Conservation (phyloP, 2,113 vertebrate species). For the Grammomys surdaster region DNA sequence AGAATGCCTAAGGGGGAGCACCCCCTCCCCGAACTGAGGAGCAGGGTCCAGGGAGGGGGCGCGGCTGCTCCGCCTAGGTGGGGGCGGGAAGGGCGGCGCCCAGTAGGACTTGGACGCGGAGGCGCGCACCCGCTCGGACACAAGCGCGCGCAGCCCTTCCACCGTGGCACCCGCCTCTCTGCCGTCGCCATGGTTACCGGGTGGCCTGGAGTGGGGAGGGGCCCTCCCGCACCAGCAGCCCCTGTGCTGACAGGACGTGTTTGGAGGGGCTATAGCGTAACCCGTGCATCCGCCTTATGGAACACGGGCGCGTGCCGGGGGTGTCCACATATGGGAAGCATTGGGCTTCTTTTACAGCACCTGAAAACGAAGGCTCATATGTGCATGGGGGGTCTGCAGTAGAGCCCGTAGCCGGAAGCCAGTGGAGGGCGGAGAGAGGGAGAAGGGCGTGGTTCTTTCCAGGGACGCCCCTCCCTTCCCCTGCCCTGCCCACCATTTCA, state of each 20-base stretch:
- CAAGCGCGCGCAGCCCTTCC: conserved; percentile 28
- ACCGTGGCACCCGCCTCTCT: background rate
- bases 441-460: background rate
- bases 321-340: background rate
- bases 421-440: background rate
- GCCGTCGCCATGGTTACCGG: conserved; percentile 76
- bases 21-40: background rate
- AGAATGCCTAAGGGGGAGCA: background rate
- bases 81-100: conserved; percentile 27
- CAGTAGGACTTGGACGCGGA: background rate
- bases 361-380: background rate
- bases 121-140: background rate
- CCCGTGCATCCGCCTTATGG: background rate
- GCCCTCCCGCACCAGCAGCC: background rate
- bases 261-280: background rate
- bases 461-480: background rate
- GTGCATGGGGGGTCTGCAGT: background rate
- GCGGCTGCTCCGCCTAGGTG: background rate
- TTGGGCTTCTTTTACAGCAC: background rate
- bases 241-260: background rate
- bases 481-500: background rate
- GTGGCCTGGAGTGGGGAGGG: conserved; percentile 68
- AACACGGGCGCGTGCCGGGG: background rate
- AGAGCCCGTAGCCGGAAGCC: background rate
- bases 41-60: background rate